Conservation (phyloP, 2,797 vertebrate species). For the Darevskia mixta region DNA sequence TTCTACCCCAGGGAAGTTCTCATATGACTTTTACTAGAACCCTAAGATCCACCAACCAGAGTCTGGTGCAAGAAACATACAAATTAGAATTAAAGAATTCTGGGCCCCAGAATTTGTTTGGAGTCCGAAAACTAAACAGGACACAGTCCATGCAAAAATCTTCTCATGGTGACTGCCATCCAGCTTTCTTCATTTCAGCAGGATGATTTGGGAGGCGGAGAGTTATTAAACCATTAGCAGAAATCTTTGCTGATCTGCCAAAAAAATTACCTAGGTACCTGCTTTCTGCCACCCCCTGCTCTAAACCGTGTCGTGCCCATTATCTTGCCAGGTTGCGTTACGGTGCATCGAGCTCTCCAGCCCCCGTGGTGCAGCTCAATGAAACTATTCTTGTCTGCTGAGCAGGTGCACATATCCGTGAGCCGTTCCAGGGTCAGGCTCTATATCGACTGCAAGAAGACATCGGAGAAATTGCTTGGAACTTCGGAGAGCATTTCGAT, state of each 20-base stretch:
- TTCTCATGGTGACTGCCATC: too few species aligned
- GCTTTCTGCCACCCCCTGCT: neutral
- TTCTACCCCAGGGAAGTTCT: neutral
- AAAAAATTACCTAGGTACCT: neutral
- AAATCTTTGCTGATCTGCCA: too few species aligned
- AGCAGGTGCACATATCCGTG: conserved; percentile 90
- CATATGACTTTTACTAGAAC: too few species aligned
- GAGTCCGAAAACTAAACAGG: too few species aligned
- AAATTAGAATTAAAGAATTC: too few species aligned
- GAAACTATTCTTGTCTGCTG: neutral
- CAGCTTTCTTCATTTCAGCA: too few species aligned
- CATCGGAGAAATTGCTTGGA: conserved; percentile 84
- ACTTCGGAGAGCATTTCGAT: conserved; percentile 83
- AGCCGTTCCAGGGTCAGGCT: conserved; percentile 87
- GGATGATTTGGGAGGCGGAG: too few species aligned
- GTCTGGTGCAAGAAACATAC: too few species aligned
- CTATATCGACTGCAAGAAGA: conserved; percentile 90
- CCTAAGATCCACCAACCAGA: too few species aligned
- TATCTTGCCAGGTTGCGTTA: neutral
- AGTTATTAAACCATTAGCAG: too few species aligned
- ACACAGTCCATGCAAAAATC: too few species aligned
- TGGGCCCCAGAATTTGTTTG: too few species aligned
- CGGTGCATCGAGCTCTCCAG: neutral
- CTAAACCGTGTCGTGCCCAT: neutral
- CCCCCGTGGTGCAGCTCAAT: accelerated